These are phyloP conservation scores for Xiphorhynchus elegans DNA, from an alignment of 2,113 vertebrate species.

Conservation along the genomic window DNA sequence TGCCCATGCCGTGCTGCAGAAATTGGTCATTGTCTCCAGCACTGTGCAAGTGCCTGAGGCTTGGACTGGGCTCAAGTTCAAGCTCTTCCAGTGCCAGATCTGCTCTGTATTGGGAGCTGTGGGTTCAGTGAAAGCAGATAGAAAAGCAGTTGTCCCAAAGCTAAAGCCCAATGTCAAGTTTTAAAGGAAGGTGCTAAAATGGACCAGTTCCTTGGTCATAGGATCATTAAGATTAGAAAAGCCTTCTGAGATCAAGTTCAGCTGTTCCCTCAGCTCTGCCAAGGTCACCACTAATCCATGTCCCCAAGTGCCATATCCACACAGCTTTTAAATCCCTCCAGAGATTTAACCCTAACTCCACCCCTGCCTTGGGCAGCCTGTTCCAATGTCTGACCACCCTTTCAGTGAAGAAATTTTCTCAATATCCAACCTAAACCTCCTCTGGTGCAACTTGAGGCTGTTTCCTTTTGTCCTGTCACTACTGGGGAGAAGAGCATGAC, in stretches of 20 bases:
- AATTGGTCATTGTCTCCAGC: not conserved
- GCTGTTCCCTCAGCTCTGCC: not conserved
- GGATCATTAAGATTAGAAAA: not conserved
- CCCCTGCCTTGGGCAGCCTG: not conserved
- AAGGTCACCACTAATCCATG: not conserved
- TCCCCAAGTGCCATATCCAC: not conserved
- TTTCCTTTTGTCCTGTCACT: not conserved
- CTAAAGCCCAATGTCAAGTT: not conserved
- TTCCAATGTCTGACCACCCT: not conserved
- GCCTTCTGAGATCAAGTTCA: not conserved
- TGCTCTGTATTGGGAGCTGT: not conserved
- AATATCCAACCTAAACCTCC: not conserved
- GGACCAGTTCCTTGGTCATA: not conserved
- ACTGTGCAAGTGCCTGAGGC: not conserved
- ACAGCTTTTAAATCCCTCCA: not conserved
- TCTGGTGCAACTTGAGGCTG: not conserved
- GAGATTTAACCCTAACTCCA: not conserved
- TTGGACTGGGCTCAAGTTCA: not conserved
- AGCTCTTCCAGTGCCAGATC: not conserved
- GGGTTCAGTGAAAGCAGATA: not conserved
- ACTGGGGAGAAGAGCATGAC: no score
- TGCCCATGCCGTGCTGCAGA: not conserved
- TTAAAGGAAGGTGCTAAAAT: not conserved
- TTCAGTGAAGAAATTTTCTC: not conserved
- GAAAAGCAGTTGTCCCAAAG: not conserved